Evolutionary conservation across 2,888 invertebrate species (phyloP).

Genomic region (Euspilapteryx auroguttella): DNA sequence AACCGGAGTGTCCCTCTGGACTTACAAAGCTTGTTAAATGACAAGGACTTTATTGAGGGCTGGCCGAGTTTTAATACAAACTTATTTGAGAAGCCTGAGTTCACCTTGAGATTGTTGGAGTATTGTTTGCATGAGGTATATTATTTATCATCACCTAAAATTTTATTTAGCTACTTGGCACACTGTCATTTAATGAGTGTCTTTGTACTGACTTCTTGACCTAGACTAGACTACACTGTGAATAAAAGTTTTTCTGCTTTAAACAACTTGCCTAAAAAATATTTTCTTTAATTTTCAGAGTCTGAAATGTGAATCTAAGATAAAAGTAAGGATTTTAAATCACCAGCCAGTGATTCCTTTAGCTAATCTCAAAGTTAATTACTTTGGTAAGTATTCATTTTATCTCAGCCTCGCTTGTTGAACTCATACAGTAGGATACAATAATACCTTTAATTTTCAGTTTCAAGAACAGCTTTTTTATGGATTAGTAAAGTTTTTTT

Average conservation of each 20-base stretch:
- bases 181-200: too few species aligned
- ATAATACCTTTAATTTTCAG: too few species aligned
- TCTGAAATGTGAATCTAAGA: constrained; percentile 40
- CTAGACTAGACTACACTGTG: too few species aligned
- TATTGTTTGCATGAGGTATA: constrained; percentile 77
- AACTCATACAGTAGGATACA: too few species aligned
- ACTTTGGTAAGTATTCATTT: constrained; percentile 65
- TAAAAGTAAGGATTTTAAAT: constrained; percentile 38
- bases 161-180: neutral
- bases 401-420: too few species aligned
- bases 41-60: constrained; percentile 53
- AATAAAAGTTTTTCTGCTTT: too few species aligned
- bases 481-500: too few species aligned
- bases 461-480: too few species aligned
- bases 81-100: constrained; percentile 67
- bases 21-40: constrained; percentile 52
- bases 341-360: constrained; percentile 69
- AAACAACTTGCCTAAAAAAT: too few species aligned
- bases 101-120: constrained; percentile 70
- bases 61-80: constrained; percentile 71
- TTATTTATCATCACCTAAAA: constrained; percentile 1
- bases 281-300: constrained; percentile 29
- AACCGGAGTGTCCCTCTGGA: constrained; percentile 62
- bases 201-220: too few species aligned
- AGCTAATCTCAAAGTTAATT: constrained; percentile 70